Percentiles rank a stretch among this genome's conserved stretches.
Conservation (phyloP, 2,797 vertebrate species). For the Corythornis leucogaster region DNA sequence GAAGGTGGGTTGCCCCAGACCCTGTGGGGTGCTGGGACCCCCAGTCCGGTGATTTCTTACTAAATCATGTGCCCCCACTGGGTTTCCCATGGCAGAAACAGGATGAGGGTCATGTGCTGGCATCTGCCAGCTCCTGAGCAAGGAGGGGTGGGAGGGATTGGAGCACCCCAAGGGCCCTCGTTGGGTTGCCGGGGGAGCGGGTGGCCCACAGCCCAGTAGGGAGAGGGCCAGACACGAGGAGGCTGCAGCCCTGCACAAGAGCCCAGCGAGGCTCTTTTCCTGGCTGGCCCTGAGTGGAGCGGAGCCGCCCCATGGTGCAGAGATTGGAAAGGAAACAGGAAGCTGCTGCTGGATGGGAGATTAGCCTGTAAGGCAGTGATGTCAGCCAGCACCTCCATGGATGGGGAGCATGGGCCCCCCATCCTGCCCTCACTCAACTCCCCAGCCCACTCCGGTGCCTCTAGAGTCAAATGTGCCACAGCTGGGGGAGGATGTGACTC, state of each 20-base stretch:
- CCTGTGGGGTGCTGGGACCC: fast-evolving
- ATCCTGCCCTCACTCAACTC: not conserved
- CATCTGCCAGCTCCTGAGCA: fast-evolving
- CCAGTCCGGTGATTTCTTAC: fast-evolving
- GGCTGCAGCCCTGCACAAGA: not conserved
- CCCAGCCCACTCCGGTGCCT: not conserved
- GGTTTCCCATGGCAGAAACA: not conserved
- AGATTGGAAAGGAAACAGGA: constrained; percentile 70
- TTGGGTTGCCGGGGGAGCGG: not conserved
- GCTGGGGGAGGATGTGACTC: not conserved
- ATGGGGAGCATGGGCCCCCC: not conserved
- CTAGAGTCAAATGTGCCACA: fast-evolving
- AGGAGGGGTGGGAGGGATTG: not conserved
- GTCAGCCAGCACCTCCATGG: not conserved
- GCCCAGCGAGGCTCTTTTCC: constrained; percentile 30
- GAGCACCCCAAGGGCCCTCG: fast-evolving
- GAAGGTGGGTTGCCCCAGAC: fast-evolving
- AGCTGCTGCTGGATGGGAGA: constrained; percentile 49
- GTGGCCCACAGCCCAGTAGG: not conserved
- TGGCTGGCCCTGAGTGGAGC: not conserved
- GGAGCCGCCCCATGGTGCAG: not conserved
- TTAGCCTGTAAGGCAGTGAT: constrained; percentile 24
- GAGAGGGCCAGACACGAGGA: not conserved
- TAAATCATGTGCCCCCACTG: no score
- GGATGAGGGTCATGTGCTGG: fast-evolving